Evolutionary conservation across 2,888 invertebrate species (phyloP), one percentile per base, ranked within the genome.

Genomic region (Aleiodes testaceus): DNA sequence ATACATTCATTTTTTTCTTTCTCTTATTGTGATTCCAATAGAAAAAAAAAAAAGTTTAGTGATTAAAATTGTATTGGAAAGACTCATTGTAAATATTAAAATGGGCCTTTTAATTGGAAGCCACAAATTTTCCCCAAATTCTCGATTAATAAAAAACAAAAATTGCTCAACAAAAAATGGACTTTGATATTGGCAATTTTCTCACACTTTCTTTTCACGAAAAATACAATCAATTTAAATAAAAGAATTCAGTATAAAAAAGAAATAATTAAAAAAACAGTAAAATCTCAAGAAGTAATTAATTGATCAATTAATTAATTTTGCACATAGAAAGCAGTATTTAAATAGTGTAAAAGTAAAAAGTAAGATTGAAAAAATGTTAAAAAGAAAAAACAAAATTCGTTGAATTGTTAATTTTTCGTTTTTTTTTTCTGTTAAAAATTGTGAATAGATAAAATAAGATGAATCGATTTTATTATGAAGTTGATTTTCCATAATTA

Each of bases 71-170:
- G 12, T 14, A 16, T 22, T 59, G 61, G 68, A 68, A 61, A 68
- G 67, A 68, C 68, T 68, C 50, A 36, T 36, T 36, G 52, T 68
- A 59, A 61, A 68, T 42, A 66, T 45, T 44, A 9, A 68, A 47
- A 61, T 66, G n/a, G 59, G 42, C 14, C 36, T 47, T 66, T 66
- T 30, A n/a, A 59, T 66, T 70, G 70, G 70, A 70, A 70, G 70
- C 70, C 66, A 66, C 61, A 66, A 66, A 59, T 70, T 50, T 36
- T 68, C 7, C 18, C 55, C 3, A 7, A 20, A 22, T 52, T 55
- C 22, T 14, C 14, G 12, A 55, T 30, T 55, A 26, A 36, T 55
- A 11, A 52, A 20, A 2, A 53, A 20, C 9, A 14, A 55, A 26
- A 55, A 55, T 55, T 55, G 30, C 14, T 36, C 36, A n/a, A 36